phyloP scores from a whole-genome alignment of 1,140 invertebrate genomes.

The Oscheius sp. region DNA sequence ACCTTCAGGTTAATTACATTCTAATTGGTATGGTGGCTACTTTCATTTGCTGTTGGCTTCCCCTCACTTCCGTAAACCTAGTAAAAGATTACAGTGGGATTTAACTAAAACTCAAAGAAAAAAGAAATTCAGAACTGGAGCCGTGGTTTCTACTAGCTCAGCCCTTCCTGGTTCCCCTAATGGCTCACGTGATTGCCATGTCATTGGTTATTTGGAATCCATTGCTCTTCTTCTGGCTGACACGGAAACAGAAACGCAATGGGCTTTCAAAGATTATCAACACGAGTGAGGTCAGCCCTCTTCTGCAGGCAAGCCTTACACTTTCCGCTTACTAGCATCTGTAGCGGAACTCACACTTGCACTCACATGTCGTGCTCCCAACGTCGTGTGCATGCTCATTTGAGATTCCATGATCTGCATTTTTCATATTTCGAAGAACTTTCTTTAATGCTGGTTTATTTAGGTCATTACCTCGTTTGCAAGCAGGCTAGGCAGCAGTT shows the following conservation, averaged over 20 bases:
- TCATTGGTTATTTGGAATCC: slow-evolving; percentile 59
- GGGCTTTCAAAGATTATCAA: slow-evolving; percentile 52
- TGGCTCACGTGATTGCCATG: slow-evolving; percentile 59
- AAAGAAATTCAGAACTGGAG: slow-evolving; percentile 49
- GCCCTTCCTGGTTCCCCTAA: slow-evolving; percentile 57
- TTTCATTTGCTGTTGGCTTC: slow-evolving; percentile 55
- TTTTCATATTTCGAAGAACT: not conserved
- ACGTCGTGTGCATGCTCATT: slow-evolving; percentile 2
- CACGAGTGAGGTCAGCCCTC: slow-evolving; percentile 46
- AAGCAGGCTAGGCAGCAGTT: slow-evolving; percentile 7
- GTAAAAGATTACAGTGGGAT: slow-evolving; percentile 58
- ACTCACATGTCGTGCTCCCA: not conserved
- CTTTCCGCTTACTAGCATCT: slow-evolving; percentile 1
- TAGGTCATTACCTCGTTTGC: slow-evolving; percentile 26
- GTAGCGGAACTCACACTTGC: not conserved
- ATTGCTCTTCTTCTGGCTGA: slow-evolving; percentile 60
- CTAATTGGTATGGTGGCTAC: slow-evolving; percentile 57
- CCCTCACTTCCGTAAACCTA: slow-evolving; percentile 54
- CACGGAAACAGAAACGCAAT: slow-evolving; percentile 54
- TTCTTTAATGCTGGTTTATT: not conserved
- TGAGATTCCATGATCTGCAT: not conserved
- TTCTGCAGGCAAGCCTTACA: not conserved
- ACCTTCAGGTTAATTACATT: slow-evolving; percentile 56
- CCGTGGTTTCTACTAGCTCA: slow-evolving; percentile 43
- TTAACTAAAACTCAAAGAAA: not conserved